phyloP scores from a whole-genome alignment of 30 jellyfish, hydroid and myxozoan genomes.

The Calvadosia cruxmelitensis region DNA sequence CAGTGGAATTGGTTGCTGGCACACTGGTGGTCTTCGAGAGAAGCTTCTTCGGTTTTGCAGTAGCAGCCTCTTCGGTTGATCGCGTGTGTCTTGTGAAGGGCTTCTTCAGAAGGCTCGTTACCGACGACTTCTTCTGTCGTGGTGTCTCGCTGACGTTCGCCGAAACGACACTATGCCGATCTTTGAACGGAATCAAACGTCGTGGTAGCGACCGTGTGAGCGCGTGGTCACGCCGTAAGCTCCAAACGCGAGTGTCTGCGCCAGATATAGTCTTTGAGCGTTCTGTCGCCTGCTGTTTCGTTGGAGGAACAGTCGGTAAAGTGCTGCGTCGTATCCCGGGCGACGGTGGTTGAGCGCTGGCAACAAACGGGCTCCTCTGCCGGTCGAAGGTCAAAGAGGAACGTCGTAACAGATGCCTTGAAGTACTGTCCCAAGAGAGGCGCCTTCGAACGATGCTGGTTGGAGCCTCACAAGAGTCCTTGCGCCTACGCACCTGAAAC shows the following conservation, averaged over 20 bases:
- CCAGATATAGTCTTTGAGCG: not conserved
- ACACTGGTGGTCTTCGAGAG: not conserved
- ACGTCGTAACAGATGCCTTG: not conserved
- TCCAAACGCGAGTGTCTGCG: not conserved
- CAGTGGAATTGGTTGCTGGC: not conserved
- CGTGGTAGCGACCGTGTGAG: not conserved
- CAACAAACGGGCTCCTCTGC: not conserved
- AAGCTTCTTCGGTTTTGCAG: no score
- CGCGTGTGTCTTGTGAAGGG: not conserved
- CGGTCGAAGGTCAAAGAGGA: not conserved
- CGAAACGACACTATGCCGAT: no score
- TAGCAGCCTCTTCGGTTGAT: not conserved
- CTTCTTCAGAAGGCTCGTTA: not conserved
- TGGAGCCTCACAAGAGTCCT: not conserved
- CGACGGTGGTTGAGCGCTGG: not conserved
- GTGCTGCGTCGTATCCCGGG: not conserved
- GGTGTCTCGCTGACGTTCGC: not conserved
- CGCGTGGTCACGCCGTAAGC: not conserved
- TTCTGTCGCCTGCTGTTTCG: not conserved
- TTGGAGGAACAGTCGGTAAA: not conserved
- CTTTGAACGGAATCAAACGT: not conserved
- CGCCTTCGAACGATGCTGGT: not conserved
- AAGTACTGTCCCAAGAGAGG: not conserved
- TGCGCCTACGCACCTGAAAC: not conserved
- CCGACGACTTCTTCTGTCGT: not conserved